These are phyloP conservation scores for Thalassarche chlororhynchos DNA, from an alignment of 2,113 vertebrate genomes.

Conservation along the genomic window DNA sequence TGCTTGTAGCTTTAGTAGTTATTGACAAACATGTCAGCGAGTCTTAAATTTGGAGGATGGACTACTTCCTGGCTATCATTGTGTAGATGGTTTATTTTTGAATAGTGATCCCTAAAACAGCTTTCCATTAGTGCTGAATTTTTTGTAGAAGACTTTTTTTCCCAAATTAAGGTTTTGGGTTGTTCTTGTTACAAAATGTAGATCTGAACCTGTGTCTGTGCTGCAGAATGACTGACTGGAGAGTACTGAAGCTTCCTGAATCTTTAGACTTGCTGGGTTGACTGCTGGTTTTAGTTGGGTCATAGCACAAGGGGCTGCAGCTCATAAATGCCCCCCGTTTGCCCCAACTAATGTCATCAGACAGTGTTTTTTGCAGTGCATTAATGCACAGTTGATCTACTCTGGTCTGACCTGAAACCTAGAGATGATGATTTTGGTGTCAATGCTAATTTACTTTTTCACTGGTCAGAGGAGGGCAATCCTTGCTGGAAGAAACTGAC, in stretches of 20 bases:
- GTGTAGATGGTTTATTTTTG: not conserved
- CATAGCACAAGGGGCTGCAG: not conserved
- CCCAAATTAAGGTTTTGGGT: not conserved
- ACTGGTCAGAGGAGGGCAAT: not conserved
- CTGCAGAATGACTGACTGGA: not conserved
- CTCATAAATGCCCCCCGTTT: not conserved
- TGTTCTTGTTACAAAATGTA: not conserved
- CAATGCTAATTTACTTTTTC: not conserved
- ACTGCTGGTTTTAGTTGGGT: not conserved
- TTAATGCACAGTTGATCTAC: not conserved
- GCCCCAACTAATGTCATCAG: rapidly evolving
- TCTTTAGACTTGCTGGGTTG: not conserved
- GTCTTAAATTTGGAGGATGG: not conserved
- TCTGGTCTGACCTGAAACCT: not conserved
- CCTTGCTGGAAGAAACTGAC: not conserved
- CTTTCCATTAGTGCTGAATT: not conserved
- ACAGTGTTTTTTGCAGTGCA: not conserved
- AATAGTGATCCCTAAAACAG: not conserved
- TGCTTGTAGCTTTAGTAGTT: not conserved
- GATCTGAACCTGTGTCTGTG: not conserved
- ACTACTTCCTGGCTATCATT: not conserved
- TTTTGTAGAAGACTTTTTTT: not conserved
- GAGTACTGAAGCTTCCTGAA: not conserved
- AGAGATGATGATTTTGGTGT: not conserved
- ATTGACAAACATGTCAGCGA: not conserved